These are phyloP conservation scores for Sclerurus mexicanus DNA, from an alignment of 2,113 vertebrate species.

Conservation along the genomic window DNA sequence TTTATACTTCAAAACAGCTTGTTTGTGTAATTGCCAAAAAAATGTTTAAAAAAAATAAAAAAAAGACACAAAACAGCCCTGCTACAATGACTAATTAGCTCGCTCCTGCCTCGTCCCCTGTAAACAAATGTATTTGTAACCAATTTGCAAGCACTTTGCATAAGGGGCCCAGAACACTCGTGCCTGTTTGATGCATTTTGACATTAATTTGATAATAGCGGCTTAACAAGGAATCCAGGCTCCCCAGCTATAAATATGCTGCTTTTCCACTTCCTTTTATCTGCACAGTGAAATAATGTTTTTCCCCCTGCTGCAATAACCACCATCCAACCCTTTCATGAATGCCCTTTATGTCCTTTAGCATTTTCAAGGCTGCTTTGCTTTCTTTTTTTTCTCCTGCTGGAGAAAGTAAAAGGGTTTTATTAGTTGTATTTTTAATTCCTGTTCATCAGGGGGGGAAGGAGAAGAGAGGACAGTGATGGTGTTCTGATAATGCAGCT, in stretches of 20 bases:
- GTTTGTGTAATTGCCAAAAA: constrained; percentile 62
- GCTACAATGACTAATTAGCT: constrained; percentile 64
- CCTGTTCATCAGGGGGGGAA: not conserved
- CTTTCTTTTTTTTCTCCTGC: not conserved
- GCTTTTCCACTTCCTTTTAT: constrained; percentile 68
- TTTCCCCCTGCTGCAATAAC: constrained; percentile 69
- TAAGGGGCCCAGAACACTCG: constrained; percentile 58
- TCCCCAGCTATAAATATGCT: constrained; percentile 68
- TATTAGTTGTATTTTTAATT: constrained; percentile 59
- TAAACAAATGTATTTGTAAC: constrained; percentile 70
- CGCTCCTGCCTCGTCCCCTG: constrained; percentile 54
- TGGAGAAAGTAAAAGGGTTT: constrained; percentile 18
- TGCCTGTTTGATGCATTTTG: constrained; percentile 71
- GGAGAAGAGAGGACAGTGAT: not conserved
- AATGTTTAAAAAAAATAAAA: not conserved
- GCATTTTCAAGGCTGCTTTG: constrained; percentile 34
- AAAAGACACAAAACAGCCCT: not conserved
- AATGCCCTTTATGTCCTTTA: constrained; percentile 66
- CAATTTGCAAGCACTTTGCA: constrained; percentile 65
- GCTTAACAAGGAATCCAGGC: constrained; percentile 68
- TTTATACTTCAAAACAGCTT: constrained; percentile 54
- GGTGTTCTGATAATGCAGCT: not conserved
- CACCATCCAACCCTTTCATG: constrained; percentile 63
- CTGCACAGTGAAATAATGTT: constrained; percentile 68
- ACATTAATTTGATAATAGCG: constrained; percentile 68